These are phyloP conservation scores for Steatocranus sp. DNA, from an alignment of 2,797 vertebrate genomes.

Conservation along the genomic window DNA sequence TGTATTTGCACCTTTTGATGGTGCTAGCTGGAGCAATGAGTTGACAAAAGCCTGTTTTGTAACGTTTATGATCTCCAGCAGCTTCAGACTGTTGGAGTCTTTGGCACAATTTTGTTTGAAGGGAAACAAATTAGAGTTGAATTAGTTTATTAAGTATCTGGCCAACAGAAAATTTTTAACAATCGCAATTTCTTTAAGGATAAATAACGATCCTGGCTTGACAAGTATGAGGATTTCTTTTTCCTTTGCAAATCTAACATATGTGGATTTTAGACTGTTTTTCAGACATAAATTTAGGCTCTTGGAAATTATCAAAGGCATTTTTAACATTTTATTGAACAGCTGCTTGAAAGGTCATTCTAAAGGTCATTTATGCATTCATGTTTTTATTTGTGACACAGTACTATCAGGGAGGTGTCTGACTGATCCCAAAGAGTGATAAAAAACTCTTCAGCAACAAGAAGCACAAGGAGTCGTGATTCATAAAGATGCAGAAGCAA, in stretches of 20 bases:
- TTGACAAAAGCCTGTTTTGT: background rate
- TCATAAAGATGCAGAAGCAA: background rate
- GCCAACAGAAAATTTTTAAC: background rate
- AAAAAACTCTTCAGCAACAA: background rate
- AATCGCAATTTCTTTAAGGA: background rate
- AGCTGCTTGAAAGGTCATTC: background rate
- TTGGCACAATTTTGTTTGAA: background rate
- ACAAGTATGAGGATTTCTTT: background rate
- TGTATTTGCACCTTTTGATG: background rate
- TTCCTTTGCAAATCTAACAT: background rate
- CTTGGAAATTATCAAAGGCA: background rate
- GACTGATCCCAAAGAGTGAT: background rate
- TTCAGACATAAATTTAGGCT: background rate
- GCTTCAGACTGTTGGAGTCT: background rate
- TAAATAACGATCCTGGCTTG: background rate
- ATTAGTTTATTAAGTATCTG: background rate
- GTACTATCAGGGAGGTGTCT: background rate
- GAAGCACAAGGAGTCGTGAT: background rate
- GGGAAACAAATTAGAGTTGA: background rate
- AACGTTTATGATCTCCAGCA: background rate
- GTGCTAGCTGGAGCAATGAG: background rate
- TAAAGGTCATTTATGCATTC: background rate
- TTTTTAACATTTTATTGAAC: fast-evolving
- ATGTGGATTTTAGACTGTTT: background rate
- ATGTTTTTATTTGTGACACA: background rate